Evolutionary conservation across 2,113 vertebrate genomes (phyloP).

Genomic region (Phrynosoma platyrhinos): DNA sequence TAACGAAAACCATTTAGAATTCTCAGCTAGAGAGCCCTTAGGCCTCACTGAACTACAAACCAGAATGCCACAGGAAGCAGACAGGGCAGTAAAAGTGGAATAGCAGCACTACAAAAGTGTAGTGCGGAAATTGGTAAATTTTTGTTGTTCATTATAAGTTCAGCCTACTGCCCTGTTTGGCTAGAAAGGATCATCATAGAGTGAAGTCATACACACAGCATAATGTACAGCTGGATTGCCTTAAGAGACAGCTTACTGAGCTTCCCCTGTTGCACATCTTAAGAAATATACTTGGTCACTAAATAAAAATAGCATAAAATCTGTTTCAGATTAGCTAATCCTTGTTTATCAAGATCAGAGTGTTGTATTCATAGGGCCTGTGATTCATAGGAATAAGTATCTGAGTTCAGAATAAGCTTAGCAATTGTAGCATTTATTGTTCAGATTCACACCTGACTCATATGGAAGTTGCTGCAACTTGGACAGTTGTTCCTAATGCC

Average conservation of each 20-base stretch:
- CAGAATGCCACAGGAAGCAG: too few relatives aligned
- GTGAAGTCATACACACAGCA: not conserved
- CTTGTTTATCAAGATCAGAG: not conserved
- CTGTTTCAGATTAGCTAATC: not conserved
- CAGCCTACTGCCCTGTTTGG: not conserved
- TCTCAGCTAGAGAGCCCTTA: too few relatives aligned
- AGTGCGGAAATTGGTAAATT: too few relatives aligned
- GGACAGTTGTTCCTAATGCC: too few relatives aligned
- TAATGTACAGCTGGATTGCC: not conserved
- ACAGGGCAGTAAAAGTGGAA: too few relatives aligned
- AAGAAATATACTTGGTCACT: not conserved
- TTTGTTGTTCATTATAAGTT: too few relatives aligned
- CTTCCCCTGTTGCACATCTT: too few relatives aligned
- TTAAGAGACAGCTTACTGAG: not conserved
- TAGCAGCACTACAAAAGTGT: too few relatives aligned
- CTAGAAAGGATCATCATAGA: not conserved
- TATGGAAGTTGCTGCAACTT: not conserved
- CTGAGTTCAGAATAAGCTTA: not conserved
- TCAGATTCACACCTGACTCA: not conserved
- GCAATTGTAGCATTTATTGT: not conserved
- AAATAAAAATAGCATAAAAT: not conserved
- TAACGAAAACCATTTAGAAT: too few relatives aligned
- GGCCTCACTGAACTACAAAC: too few relatives aligned
- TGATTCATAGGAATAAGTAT: constrained; percentile 1
- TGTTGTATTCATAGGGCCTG: not conserved